Evolutionary conservation across 2,797 vertebrate species (phyloP).

Genomic region (Odontamblyopus lacepedii): DNA sequence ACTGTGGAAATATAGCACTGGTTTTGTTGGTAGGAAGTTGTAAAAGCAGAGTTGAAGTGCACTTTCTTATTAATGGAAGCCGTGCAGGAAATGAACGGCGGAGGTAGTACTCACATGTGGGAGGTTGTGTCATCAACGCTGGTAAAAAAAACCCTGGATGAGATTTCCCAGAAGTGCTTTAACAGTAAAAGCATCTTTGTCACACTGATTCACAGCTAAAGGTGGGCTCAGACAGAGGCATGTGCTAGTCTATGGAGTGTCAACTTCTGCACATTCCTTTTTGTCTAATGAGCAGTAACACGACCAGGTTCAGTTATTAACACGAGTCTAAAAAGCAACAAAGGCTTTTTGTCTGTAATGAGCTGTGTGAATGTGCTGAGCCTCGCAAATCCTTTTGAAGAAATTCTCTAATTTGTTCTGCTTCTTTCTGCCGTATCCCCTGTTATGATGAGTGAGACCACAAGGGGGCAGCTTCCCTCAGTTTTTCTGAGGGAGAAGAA

Average conservation of each 20-base stretch:
- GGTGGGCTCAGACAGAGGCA: conserved; percentile 33
- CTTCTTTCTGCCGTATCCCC: background rate
- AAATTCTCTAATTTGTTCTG: conserved; percentile 31
- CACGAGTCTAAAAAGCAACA: conserved; percentile 46
- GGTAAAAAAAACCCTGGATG: conserved; percentile 26
- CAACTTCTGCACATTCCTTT: conserved; percentile 28
- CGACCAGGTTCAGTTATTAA: conserved; percentile 29
- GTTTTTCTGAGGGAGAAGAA: conserved; percentile 26
- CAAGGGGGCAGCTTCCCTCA: conserved; percentile 77
- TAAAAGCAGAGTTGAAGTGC: conserved; percentile 63
- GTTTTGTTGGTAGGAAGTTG: conserved; percentile 40
- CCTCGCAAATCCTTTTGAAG: conserved; percentile 37
- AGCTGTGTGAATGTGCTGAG: conserved; percentile 47
- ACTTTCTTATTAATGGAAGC: conserved; percentile 70
- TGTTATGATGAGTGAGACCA: conserved; percentile 57
- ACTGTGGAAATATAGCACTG: conserved; percentile 55
- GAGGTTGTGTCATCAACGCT: conserved; percentile 28
- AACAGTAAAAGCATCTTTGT: conserved; percentile 55
- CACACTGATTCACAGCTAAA: conserved; percentile 34
- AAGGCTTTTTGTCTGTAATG: conserved; percentile 47
- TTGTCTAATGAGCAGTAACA: conserved; percentile 10
- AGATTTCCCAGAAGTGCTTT: conserved; percentile 55
- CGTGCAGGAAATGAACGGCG: conserved; percentile 69
- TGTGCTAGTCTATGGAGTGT: conserved; percentile 11
- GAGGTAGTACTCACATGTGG: conserved; percentile 53